Evolutionary conservation across 1,140 invertebrate genomes (phyloP).

Genomic region (Drosophila rufa): DNA sequence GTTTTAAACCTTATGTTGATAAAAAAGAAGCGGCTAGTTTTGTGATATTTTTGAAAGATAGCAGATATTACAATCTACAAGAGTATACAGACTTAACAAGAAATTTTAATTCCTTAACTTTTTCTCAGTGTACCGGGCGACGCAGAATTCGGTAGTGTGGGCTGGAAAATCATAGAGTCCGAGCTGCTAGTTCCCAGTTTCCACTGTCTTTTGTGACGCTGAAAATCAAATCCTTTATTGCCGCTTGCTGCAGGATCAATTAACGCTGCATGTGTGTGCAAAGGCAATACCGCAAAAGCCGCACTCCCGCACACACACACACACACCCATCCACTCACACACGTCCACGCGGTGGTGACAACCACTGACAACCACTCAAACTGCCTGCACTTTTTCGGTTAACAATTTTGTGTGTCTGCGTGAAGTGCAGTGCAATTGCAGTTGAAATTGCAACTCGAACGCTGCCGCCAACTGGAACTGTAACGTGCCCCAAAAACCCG

Average conservation of each 20-base stretch:
- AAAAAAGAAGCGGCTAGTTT: too few relatives aligned
- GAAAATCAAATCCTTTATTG: constrained; percentile 84
- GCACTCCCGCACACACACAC: constrained; percentile 47
- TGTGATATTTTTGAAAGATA: too few relatives aligned
- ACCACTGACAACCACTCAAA: constrained; percentile 79
- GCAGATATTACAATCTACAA: too few relatives aligned
- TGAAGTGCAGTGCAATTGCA: constrained; percentile 75
- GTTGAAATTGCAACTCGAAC: constrained; percentile 62
- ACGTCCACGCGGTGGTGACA: constrained; percentile 39
- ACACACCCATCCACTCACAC: constrained; percentile 14
- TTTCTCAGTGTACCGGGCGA: constrained; percentile 2
- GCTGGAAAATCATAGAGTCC: constrained; percentile 69
- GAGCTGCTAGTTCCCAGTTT: constrained; percentile 28
- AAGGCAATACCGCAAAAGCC: constrained; percentile 79
- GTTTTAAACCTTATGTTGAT: too few relatives aligned
- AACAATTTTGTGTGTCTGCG: constrained; percentile 62
- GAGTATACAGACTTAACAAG: too few relatives aligned
- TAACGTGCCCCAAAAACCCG: background rate
- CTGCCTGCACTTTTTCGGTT: constrained; percentile 81
- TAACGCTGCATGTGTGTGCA: constrained; percentile 80
- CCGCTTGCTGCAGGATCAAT: constrained; percentile 82
- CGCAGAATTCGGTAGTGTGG: constrained; percentile 6
- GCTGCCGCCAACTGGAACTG: constrained; percentile 12
- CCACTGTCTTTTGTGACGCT: constrained; percentile 73
- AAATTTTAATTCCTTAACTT: background rate